Percentiles rank a stretch among this genome's conserved stretches.
Evolutionary conservation across 2,797 vertebrate species (phyloP).

Genomic region (Trematomus bernacchii): DNA sequence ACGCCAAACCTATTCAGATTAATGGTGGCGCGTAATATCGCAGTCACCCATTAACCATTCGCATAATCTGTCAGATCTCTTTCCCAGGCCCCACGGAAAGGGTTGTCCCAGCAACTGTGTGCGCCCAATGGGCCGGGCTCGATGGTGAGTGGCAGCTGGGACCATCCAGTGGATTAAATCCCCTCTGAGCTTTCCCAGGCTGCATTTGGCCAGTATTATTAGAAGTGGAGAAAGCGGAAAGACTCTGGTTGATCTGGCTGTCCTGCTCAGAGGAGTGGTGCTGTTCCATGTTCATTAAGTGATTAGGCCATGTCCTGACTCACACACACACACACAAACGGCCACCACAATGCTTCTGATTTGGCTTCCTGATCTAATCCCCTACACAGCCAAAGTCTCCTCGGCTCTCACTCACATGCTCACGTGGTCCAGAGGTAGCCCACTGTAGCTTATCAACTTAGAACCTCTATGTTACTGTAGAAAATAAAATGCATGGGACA

Average conservation of each 20-base stretch:
- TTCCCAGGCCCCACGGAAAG: constrained; percentile 64
- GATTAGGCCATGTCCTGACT: constrained; percentile 80
- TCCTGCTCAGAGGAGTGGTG: constrained; percentile 72
- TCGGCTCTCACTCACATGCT: constrained; percentile 61
- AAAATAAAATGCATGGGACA: constrained; percentile 11
- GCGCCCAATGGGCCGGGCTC: constrained; percentile 54
- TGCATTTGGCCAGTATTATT: constrained; percentile 78
- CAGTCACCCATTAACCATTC: constrained; percentile 70
- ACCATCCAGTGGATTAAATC: constrained; percentile 65
- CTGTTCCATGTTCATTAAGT: constrained; percentile 85
- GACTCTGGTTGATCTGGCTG: constrained; percentile 74
- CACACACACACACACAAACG: constrained; percentile 46
- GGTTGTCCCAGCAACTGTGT: constrained; percentile 63
- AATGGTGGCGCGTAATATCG: constrained; percentile 75
- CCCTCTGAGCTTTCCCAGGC: constrained; percentile 57
- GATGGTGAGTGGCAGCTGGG: constrained; percentile 59
- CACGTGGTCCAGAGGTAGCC: constrained; percentile 66
- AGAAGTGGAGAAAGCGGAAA: constrained; percentile 72
- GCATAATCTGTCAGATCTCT: constrained; percentile 74
- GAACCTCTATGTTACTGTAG: constrained; percentile 8
- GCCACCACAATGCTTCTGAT: constrained; percentile 65
- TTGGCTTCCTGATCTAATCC: constrained; percentile 81
- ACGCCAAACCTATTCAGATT: constrained; percentile 74
- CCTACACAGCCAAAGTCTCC: constrained; percentile 70
- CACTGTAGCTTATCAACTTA: constrained; percentile 40